These are phyloP conservation scores for Calidris pugnax DNA, from an alignment of 2,113 vertebrate species.

Conservation along the genomic window DNA sequence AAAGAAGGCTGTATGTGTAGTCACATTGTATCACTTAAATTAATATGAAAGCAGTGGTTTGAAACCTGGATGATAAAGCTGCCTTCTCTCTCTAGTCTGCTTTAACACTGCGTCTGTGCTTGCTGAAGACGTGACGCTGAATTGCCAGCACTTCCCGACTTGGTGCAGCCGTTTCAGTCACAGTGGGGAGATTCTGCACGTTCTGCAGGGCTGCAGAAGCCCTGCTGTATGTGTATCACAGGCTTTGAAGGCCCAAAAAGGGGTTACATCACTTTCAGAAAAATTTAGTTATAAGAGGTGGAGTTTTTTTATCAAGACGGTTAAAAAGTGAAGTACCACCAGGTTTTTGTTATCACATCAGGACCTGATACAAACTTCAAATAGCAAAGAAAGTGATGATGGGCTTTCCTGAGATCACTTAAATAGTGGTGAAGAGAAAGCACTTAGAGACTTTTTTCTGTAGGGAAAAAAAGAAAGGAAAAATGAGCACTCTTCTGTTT, in stretches of 20 bases:
- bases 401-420: neutral
- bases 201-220: neutral
- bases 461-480: neutral
- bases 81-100: neutral
- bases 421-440: neutral
- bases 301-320: neutral
- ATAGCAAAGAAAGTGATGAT: neutral
- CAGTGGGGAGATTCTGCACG: rapidly evolving
- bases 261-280: neutral
- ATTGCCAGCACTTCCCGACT: neutral
- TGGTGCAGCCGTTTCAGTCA: rapidly evolving
- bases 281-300: neutral
- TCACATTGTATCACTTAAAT: neutral
- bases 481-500: neutral
- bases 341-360: neutral
- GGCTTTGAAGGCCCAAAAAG: neutral
- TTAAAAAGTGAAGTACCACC: neutral
- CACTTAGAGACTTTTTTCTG: neutral
- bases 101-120: neutral
- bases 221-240: neutral
- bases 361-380: neutral
- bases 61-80: neutral
- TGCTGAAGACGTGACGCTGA: neutral
- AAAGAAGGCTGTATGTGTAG: neutral
- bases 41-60: neutral